Evolutionary conservation across 2,113 vertebrate species (phyloP).

Genomic region (Petaurus breviceps): DNA sequence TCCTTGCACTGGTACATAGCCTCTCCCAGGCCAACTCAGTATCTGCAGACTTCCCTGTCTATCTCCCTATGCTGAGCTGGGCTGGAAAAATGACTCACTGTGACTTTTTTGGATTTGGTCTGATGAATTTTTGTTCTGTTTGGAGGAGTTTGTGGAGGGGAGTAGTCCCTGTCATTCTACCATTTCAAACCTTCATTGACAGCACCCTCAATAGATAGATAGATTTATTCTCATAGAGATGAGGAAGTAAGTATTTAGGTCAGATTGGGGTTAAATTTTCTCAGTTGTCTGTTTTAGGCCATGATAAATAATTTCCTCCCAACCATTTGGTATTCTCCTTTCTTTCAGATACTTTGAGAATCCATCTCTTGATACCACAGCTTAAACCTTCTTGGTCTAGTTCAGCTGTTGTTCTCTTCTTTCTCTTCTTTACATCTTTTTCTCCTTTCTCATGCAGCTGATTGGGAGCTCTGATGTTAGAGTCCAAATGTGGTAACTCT

Average conservation of each 20-base stretch:
- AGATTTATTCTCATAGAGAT: background rate
- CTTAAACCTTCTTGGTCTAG: background rate
- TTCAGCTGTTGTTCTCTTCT: background rate
- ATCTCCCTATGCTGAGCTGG: background rate
- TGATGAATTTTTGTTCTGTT: background rate
- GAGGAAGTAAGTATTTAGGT: background rate
- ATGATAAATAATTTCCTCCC: background rate
- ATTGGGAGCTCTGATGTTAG: background rate
- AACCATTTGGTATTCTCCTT: background rate
- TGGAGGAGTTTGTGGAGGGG: background rate
- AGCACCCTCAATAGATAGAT: background rate
- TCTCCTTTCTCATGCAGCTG: background rate
- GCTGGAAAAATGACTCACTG: background rate
- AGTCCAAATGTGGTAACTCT: background rate
- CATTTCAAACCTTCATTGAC: background rate
- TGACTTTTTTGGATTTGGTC: background rate
- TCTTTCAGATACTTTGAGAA: background rate
- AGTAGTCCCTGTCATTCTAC: background rate
- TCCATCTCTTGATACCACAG: background rate
- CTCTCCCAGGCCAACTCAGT: background rate
- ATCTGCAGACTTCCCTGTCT: background rate
- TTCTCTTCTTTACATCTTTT: background rate
- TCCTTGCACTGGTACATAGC: background rate
- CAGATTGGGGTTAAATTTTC: background rate
- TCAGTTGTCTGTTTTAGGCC: background rate